phyloP scores from a whole-genome alignment of 2,888 invertebrate species.

The Agrotis exclamationis region DNA sequence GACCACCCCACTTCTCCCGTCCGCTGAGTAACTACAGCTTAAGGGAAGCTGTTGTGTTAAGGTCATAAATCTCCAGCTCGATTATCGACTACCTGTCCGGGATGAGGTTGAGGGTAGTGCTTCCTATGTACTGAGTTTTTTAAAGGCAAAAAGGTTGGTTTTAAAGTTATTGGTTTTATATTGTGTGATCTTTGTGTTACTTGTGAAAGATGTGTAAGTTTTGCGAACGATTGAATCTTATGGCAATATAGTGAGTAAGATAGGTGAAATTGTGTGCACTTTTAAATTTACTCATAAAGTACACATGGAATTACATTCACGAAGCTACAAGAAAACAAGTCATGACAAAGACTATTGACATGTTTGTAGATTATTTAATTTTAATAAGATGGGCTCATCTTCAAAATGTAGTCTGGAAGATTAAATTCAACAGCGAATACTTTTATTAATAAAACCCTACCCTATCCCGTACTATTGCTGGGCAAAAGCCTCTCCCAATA shows the following conservation, averaged over 20 bases:
- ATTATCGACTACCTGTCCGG: conserved; percentile 58
- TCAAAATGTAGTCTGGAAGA: no score
- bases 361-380: no score
- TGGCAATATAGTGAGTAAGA: not conserved
- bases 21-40: conserved; percentile 37
- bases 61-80: conserved; percentile 54
- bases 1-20: conserved; percentile 16
- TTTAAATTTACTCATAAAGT: not conserved
- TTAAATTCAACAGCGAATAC: no score
- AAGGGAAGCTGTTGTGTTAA: conserved; percentile 35
- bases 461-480: no score
- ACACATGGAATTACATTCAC: not conserved
- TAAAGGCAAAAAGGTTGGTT: not conserved
- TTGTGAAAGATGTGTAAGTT: not conserved
- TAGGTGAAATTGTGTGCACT: not conserved
- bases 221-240: not conserved
- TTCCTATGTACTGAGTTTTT: conserved; percentile 16
- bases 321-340: no score
- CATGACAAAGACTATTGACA: no score
- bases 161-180: conserved; percentile 5
- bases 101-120: conserved; percentile 1
- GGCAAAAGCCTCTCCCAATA: no score
- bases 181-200: not conserved
- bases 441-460: not conserved
- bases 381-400: no score